Evolutionary conservation across 2,888 invertebrate species (phyloP).

Genomic region (Phortica magna): DNA sequence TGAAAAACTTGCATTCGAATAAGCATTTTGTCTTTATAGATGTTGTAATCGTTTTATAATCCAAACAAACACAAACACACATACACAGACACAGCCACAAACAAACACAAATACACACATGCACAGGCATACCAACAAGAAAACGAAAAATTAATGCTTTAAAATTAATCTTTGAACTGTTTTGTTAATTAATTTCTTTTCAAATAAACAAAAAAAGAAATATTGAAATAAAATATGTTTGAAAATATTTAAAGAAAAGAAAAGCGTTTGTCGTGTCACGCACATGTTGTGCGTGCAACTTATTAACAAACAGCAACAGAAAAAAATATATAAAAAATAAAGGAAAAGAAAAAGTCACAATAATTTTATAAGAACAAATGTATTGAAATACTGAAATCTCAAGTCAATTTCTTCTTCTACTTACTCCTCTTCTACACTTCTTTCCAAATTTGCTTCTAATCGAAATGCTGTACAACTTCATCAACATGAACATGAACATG

Average conservation of each 20-base stretch:
- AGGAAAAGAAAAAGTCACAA: conserved; percentile 53
- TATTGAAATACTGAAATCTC: conserved; percentile 56
- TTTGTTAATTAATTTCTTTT: conserved; percentile 63
- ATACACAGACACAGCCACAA: background rate
- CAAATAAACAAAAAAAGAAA: background rate
- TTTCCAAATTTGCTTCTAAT: conserved; percentile 15
- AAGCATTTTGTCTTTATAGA: conserved; percentile 20
- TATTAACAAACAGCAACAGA: conserved; percentile 36
- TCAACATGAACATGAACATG: background rate
- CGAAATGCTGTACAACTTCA: conserved; percentile 18
- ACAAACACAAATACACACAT: background rate
- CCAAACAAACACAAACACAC: background rate
- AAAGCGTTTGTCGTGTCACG: conserved; percentile 19
- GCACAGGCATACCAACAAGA: conserved; percentile 5
- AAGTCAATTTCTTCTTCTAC: conserved; percentile 38
- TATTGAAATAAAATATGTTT: background rate
- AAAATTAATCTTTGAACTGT: conserved; percentile 70
- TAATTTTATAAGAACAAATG: conserved; percentile 61
- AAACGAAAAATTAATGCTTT: conserved; percentile 52
- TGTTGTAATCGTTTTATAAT: conserved; percentile 32
- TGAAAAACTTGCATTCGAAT: conserved; percentile 11
- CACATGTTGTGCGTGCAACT: conserved; percentile 40
- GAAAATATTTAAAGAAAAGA: conserved; percentile 16
- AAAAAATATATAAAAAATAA: conserved; percentile 47
- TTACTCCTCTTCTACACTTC: conserved; percentile 18